These are phyloP conservation scores for Leptopilina drosophilae DNA, from an alignment of 2,888 invertebrate genomes.

Conservation along the genomic window DNA sequence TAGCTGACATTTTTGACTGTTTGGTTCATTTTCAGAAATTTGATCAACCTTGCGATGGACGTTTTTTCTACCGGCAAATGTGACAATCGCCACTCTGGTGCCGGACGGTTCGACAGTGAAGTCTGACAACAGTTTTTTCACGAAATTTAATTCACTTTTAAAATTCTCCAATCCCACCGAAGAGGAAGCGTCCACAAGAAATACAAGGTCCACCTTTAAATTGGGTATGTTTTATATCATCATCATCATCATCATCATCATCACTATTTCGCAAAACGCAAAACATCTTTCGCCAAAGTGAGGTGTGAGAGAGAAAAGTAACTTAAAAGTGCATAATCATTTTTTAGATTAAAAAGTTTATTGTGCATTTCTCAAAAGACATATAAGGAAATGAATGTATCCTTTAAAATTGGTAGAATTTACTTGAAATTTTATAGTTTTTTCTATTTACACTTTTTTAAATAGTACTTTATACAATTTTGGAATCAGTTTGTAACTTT, in stretches of 20 bases:
- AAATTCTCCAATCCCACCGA: constrained; percentile 84
- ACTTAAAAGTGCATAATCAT: too few species aligned
- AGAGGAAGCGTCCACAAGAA: constrained; percentile 84
- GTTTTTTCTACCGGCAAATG: constrained; percentile 81
- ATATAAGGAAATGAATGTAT: too few species aligned
- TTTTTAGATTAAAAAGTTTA: not conserved
- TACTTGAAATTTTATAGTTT: too few species aligned
- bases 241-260: too few species aligned
- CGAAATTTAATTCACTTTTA: constrained; percentile 83
- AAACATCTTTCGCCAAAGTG: too few species aligned
- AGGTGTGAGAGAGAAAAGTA: not conserved
- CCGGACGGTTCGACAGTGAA: constrained; percentile 82
- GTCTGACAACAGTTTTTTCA: constrained; percentile 82
- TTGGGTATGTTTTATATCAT: too few species aligned
- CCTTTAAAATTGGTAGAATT: too few species aligned
- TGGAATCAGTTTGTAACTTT: too few species aligned
- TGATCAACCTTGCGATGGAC: constrained; percentile 82
- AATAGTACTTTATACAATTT: too few species aligned
- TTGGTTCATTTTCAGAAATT: constrained; percentile 78
- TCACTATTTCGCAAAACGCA: too few species aligned
- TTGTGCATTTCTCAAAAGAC: too few species aligned
- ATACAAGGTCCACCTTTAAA: constrained; percentile 80
- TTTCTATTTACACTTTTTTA: too few species aligned
- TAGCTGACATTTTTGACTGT: constrained; percentile 82
- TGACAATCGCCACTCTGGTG: constrained; percentile 82